Conservation (phyloP, 2,888 invertebrate species). For the Caenorhabditis sp. region DNA sequence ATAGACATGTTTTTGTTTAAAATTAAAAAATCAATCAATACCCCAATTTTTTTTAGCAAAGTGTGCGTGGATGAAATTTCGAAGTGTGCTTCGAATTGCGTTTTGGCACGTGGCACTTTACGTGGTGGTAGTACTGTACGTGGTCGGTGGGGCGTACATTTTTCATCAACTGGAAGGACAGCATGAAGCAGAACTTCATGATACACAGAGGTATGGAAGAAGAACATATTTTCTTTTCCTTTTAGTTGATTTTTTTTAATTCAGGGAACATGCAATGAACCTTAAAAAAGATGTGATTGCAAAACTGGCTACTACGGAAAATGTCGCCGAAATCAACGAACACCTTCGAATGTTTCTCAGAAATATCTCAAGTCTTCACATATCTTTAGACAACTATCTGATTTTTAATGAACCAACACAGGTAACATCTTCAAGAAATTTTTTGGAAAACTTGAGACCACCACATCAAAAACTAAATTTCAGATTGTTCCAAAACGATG, state of each 20-base stretch:
- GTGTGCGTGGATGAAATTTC: conserved; percentile 70
- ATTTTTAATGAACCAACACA: conserved; percentile 72
- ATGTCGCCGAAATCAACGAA: conserved; percentile 73
- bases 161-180: conserved; percentile 80
- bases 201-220: conserved; percentile 64
- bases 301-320: conserved; percentile 66
- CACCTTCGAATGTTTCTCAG: conserved; percentile 72
- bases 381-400: conserved; percentile 78
- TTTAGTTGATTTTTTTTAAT: neutral
- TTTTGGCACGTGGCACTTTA: conserved; percentile 78
- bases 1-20: neutral
- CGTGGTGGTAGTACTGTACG: conserved; percentile 78
- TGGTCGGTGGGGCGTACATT: conserved; percentile 76
- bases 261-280: conserved; percentile 58
- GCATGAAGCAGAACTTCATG: conserved; percentile 73
- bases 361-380: conserved; percentile 76
- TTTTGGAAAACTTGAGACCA: no score
- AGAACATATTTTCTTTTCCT: no score
- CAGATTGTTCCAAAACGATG: conserved; percentile 76
- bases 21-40: neutral
- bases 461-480: neutral
- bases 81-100: conserved; percentile 75
- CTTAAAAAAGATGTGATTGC: conserved; percentile 71
- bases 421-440: conserved; percentile 26
- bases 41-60: conserved; percentile 52